Percentiles rank a stretch among this genome's conserved stretches.
These are phyloP conservation scores for Caenorhabditis inopinata DNA, from an alignment of 1,140 invertebrate genomes.

Conservation along the genomic window DNA sequence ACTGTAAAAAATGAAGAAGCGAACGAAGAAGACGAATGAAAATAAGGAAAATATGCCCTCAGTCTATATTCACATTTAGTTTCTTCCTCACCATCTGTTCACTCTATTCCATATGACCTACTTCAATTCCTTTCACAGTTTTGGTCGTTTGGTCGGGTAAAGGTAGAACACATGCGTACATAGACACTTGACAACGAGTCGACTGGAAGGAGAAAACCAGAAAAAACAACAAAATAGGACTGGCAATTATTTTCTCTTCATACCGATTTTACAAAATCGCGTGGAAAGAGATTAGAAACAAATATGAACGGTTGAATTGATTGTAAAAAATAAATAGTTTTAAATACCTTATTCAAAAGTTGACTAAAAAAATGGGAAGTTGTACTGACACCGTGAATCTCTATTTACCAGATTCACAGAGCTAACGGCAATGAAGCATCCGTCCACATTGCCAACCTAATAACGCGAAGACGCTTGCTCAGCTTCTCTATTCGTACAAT, in stretches of 20 bases:
- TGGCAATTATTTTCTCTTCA: neutral
- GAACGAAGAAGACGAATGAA: neutral
- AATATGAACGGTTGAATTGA: no score
- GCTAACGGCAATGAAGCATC: no score
- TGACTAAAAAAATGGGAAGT: no score
- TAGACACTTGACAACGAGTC: neutral
- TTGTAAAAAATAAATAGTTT: no score
- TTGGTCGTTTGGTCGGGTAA: neutral
- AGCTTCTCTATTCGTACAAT: no score
- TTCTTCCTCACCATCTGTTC: neutral
- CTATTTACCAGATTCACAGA: no score
- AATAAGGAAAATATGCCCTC: neutral
- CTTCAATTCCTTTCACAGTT: neutral
- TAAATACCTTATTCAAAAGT: no score
- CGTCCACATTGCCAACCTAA: no score
- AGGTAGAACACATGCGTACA: slow-evolving; percentile 22
- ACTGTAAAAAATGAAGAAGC: neutral
- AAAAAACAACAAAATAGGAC: neutral
- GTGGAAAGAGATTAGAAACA: neutral
- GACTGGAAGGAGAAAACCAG: neutral
- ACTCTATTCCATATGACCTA: slow-evolving; percentile 1
- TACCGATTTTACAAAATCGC: neutral
- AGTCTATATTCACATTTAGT: neutral
- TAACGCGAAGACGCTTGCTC: no score
- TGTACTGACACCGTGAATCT: no score